These are phyloP conservation scores for Sphaerodactylus townsendi DNA, from an alignment of 2,113 vertebrate genomes.

Conservation along the genomic window DNA sequence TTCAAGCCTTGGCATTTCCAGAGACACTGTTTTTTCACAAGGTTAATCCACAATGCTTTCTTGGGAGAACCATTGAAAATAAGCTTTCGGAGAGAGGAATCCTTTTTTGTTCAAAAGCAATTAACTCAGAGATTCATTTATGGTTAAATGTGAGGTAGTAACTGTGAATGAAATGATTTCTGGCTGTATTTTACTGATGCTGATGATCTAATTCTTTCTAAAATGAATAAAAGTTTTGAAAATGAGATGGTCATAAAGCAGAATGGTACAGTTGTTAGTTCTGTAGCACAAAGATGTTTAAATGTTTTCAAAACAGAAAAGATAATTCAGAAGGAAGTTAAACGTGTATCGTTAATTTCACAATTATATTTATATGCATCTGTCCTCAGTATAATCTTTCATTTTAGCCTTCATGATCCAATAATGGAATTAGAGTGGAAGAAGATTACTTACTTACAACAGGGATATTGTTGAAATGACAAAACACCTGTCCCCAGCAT, in stretches of 20 bases:
- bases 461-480: background rate
- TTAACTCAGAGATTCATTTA: background rate
- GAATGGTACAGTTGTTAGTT: background rate
- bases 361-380: background rate
- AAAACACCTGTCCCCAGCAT: background rate
- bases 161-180: background rate
- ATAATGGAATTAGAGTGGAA: background rate
- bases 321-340: too few species aligned
- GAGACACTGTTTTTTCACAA: slow-evolving; percentile 27
- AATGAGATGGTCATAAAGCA: background rate
- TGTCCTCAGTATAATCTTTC: background rate
- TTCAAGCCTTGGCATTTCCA: too few species aligned
- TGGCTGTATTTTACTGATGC: background rate
- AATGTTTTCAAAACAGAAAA: accelerated
- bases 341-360: background rate
- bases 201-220: background rate
- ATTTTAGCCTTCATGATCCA: background rate
- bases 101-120: too few species aligned
- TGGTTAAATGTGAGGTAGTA: background rate
- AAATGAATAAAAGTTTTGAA: background rate
- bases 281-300: accelerated
- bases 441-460: background rate
- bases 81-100: background rate
- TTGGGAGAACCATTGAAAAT: slow-evolving; percentile 16
- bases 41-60: slow-evolving; percentile 22